A percentile compares a stretch with the other conserved stretches of the same genome.
phyloP scores from a whole-genome alignment of 2,113 vertebrate genomes.

The Hippolais icterina region DNA sequence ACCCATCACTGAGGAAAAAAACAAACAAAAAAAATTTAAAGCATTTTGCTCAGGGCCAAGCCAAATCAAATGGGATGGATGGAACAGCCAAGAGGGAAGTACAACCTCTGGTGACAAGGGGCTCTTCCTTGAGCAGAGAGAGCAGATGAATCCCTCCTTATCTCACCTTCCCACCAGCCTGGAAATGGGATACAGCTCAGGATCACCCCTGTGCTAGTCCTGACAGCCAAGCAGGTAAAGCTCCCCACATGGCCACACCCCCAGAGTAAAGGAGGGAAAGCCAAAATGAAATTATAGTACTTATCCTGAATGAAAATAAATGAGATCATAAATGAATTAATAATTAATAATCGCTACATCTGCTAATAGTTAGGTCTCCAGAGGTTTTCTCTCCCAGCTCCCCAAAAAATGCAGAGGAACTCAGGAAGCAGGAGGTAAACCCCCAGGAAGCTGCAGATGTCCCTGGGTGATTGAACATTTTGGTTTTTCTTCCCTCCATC shows the following conservation, averaged over 20 bases:
- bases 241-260: not conserved
- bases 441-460: not conserved
- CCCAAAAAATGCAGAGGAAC: not conserved
- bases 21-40: not conserved
- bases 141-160: not conserved
- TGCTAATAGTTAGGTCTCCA: not conserved
- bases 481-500: not conserved
- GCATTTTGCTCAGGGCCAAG: not conserved
- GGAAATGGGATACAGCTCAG: not conserved
- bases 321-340: not conserved
- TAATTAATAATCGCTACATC: not conserved
- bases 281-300: not conserved
- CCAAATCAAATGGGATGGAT: not conserved
- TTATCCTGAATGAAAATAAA: not conserved
- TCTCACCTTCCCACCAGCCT: not conserved
- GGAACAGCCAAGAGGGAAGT: not conserved
- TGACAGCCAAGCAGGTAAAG: not conserved
- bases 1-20: not conserved
- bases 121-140: not conserved
- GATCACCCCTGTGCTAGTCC: not conserved
- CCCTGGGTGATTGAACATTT: not conserved
- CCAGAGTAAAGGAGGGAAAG: accelerated
- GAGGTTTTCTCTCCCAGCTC: not conserved
- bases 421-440: not conserved
- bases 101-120: not conserved